Percentiles rank a stretch among this genome's conserved stretches.
These are phyloP conservation scores for Rhynchonycteris naso DNA, from an alignment of 2,797 vertebrate species.

Conservation along the genomic window DNA sequence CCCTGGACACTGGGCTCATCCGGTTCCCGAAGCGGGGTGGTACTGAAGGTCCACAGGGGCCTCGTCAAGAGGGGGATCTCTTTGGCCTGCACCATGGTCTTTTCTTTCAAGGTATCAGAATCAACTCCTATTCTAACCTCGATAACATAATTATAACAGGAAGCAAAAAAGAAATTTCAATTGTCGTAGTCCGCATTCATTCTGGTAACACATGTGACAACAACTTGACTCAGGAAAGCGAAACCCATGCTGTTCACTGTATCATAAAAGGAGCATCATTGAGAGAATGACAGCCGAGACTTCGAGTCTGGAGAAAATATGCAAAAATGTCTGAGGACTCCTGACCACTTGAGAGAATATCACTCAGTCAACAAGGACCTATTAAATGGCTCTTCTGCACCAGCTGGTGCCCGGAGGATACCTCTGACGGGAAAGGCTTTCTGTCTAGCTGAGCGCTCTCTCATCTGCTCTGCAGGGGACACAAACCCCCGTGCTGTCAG, in stretches of 20 bases:
- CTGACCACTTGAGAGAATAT: not conserved
- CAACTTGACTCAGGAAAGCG: not conserved
- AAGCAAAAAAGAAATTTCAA: not conserved
- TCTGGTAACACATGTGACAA: slow-evolving; percentile 8
- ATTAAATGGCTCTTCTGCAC: not conserved
- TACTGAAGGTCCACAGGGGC: not conserved
- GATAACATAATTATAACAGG: not conserved
- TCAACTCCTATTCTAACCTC: not conserved
- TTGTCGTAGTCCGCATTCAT: not conserved
- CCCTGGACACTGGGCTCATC: not conserved
- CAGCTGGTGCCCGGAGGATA: not conserved
- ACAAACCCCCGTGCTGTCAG: not conserved
- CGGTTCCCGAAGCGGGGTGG: not conserved
- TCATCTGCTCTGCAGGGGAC: not conserved
- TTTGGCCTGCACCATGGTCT: not conserved
- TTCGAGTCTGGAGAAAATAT: not conserved
- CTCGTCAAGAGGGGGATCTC: not conserved
- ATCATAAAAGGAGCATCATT: not conserved
- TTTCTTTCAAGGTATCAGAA: slow-evolving; percentile 44
- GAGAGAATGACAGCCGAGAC: not conserved
- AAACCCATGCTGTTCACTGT: not conserved
- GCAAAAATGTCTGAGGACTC: not conserved
- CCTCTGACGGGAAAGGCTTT: not conserved
- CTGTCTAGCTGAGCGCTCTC: not conserved
- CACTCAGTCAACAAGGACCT: not conserved